These are phyloP conservation scores for human (Homo sapiens) DNA, from an alignment of 2,113 vertebrate genomes.

Conservation along the genomic window DNA sequence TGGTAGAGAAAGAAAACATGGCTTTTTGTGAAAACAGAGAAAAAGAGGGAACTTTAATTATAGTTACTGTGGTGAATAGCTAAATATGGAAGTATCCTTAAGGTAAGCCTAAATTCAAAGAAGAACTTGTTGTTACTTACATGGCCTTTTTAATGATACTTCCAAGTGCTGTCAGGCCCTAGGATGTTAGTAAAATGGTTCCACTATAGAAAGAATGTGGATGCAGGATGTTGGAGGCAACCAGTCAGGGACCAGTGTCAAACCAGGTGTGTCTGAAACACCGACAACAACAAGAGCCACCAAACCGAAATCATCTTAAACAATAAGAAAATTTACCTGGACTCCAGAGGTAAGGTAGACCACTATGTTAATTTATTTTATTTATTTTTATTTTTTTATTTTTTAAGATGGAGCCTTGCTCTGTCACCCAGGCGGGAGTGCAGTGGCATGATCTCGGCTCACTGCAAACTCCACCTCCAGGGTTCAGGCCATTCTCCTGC, in stretches of 20 bases:
- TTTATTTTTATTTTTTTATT: no score
- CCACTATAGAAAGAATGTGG: background rate
- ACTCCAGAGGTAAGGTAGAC: background rate
- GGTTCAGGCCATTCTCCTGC: no score
- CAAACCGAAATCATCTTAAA: background rate
- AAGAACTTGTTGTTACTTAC: background rate
- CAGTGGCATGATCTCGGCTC: fast-evolving
- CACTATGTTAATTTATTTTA: background rate
- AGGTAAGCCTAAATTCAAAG: background rate
- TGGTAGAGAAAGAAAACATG: background rate
- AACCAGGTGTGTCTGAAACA: background rate
- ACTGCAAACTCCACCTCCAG: no score
- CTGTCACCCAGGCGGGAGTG: no score
- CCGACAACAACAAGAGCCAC: background rate
- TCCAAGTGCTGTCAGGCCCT: background rate
- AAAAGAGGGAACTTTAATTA: background rate
- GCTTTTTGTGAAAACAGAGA: background rate
- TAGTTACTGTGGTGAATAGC: background rate
- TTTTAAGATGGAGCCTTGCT: no score
- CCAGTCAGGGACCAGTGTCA: background rate
- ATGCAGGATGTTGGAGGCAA: background rate
- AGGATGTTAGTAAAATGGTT: background rate
- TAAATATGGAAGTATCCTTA: background rate
- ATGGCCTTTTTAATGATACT: background rate
- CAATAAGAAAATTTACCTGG: background rate